A percentile compares a stretch with the other conserved stretches of the same genome.
Evolutionary conservation across 2,113 vertebrate genomes (phyloP).

Genomic region (Alethe castanea): DNA sequence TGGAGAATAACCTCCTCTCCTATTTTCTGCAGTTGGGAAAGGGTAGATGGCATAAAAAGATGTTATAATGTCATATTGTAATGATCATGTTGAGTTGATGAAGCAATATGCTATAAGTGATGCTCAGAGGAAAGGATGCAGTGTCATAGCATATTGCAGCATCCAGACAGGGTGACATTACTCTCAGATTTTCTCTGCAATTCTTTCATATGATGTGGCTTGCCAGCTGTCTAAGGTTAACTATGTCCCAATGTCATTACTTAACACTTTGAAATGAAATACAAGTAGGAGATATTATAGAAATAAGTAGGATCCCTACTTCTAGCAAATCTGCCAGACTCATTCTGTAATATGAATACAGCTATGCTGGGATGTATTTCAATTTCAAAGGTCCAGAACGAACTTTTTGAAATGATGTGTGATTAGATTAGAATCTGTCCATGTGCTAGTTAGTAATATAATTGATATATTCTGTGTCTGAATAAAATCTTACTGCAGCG

Average conservation of each 20-base stretch:
- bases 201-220: not conserved
- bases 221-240: constrained; percentile 20
- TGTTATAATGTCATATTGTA: not conserved
- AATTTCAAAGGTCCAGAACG: constrained; percentile 8
- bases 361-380: not conserved
- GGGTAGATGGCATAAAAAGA: not conserved
- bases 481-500: constrained; percentile 9
- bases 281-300: not conserved
- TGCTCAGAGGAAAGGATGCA: constrained; percentile 17
- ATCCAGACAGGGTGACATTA: not conserved
- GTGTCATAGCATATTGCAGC: constrained; percentile 42
- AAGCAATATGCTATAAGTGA: not conserved
- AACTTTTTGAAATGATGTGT: not conserved
- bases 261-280: constrained; percentile 12
- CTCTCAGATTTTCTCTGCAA: not conserved
- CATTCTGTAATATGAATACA: not conserved
- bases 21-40: not conserved
- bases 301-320: not conserved
- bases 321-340: not conserved
- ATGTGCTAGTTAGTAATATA: constrained; percentile 33
- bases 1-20: not conserved
- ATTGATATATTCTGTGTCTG: constrained; percentile 14
- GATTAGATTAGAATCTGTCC: constrained; percentile 43
- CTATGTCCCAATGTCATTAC: not conserved
- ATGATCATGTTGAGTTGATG: not conserved